A percentile compares a stretch with the other conserved stretches of the same genome.
These are phyloP conservation scores for Microplitis deprimator DNA, from an alignment of 2,888 invertebrate genomes.

Conservation along the genomic window DNA sequence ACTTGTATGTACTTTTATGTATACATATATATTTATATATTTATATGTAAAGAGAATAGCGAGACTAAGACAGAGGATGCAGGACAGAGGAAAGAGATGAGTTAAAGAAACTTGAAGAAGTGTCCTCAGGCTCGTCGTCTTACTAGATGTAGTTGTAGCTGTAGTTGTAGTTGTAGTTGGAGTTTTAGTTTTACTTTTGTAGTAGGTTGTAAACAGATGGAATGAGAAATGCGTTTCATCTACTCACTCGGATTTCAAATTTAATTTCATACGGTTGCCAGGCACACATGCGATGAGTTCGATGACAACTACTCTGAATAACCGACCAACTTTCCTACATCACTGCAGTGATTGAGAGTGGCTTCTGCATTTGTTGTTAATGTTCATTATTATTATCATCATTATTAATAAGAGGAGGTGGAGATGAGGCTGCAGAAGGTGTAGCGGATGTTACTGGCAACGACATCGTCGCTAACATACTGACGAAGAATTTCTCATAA, in stretches of 20 bases:
- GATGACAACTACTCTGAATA: conserved; percentile 17
- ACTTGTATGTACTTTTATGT: conserved; percentile 2
- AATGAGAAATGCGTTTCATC: not conserved
- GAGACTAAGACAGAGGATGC: not conserved
- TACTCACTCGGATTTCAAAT: conserved; percentile 22
- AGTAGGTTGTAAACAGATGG: not conserved
- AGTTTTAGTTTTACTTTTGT: not conserved
- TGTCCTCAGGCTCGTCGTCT: not conserved
- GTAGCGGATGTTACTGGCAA: conserved; percentile 41
- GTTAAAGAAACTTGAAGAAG: not conserved
- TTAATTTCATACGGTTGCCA: conserved; percentile 28
- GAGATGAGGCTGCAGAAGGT: not conserved
- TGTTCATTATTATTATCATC: not conserved
- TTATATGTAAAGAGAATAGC: not conserved
- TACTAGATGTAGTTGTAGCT: not conserved
- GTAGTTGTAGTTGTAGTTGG: not conserved
- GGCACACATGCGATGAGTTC: conserved; percentile 23
- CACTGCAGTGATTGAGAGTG: not conserved
- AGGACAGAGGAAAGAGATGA: not conserved
- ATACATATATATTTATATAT: too few species aligned
- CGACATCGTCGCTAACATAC: conserved; percentile 22
- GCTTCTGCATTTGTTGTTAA: not conserved
- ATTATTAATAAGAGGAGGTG: not conserved
- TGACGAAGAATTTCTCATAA: conserved; percentile 35
- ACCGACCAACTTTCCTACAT: not conserved